Base-by-base conservation (phyloP, 2,113 vertebrate species). In the Heterotilapia buettikoferi region DNA sequence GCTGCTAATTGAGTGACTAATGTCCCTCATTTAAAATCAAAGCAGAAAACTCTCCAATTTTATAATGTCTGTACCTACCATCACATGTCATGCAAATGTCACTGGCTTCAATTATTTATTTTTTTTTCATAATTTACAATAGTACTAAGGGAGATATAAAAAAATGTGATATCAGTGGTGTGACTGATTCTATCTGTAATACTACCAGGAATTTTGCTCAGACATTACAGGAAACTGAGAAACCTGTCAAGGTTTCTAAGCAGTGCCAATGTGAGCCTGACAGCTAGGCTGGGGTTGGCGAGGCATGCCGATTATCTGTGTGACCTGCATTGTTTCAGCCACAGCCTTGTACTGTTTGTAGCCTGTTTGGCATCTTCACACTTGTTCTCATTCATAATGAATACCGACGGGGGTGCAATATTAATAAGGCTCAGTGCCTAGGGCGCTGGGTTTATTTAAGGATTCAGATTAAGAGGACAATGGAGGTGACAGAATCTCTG, bases 301-400 rank as follows among this genome's bases (percentile, higher is more conserved):
- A 31, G 63, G 73, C 84, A 63, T 85, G 78, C 84, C 88, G 91
- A 90, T 95, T 92, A 94, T 94, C 82, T 91, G 82, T 91, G 89
- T 92, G 95, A 96, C 92, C 93, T 90, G 90, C 86, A 93, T 92
- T 94, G 94, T 93, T 92, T 86, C 84, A 90, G 85, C 86, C 85
- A 59, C 84, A 82, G 89, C 83, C 87, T 76, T 90, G 85, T 87
- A 84, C 82, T 94, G 93, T 95, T 95, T 94, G 94, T 86, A 94
- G 90, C 86, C 88, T 73, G 85, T 92, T 95, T 87, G 53, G 88
- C 90, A 85, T 93, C 94, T 93, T 95, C 96, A 94, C 94, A 96
- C 95, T 96, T 95, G 95, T 96, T 96, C 93, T 94, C 92, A 96
- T 97, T 94, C 93, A 96, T 97, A 95, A 96, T 97, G 90, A 95